These are phyloP conservation scores for Chaetodon auriga DNA, from an alignment of 2,113 vertebrate species.

Conservation along the genomic window DNA sequence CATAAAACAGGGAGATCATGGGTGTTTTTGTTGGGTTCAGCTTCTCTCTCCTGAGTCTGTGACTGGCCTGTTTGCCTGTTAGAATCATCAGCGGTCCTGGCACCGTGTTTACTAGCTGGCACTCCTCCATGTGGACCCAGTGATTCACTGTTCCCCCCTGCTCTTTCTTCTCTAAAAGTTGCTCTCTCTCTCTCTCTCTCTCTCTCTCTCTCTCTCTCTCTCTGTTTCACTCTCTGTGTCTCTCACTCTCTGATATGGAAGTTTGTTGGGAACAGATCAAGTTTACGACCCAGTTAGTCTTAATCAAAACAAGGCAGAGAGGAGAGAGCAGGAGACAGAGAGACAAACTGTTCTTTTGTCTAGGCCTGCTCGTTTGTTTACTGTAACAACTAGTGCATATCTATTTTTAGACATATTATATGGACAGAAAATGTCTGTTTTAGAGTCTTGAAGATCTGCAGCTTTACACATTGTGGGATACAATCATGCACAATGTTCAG, in stretches of 20 bases:
- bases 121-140: conserved; percentile 66
- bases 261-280: conserved; percentile 70
- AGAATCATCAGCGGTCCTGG: conserved; percentile 71
- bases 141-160: conserved; percentile 62
- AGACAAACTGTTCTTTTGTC: conserved; percentile 66
- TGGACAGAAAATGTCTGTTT: conserved; percentile 43
- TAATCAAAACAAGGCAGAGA: conserved; percentile 78
- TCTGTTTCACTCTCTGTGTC: not conserved
- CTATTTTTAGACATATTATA: conserved; percentile 60
- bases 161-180: conserved; percentile 49
- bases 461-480: conserved; percentile 11
- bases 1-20: conserved; percentile 44
- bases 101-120: conserved; percentile 70
- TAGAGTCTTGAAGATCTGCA: conserved; percentile 31
- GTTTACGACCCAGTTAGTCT: conserved; percentile 77
- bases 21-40: conserved; percentile 55
- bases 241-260: conserved; percentile 55
- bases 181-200: conserved; percentile 21
- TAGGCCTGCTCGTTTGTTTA: conserved; percentile 58
- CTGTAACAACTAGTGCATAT: conserved; percentile 42
- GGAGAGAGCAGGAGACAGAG: conserved; percentile 39
- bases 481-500: conserved; percentile 28
- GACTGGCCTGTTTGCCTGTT: conserved; percentile 57
- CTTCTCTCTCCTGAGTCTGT: conserved; percentile 34
- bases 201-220: conserved; percentile 23